Evolutionary conservation across 1,140 invertebrate species (phyloP), one percentile per base, ranked within the genome.

Genomic region (Aphelinus certus): DNA sequence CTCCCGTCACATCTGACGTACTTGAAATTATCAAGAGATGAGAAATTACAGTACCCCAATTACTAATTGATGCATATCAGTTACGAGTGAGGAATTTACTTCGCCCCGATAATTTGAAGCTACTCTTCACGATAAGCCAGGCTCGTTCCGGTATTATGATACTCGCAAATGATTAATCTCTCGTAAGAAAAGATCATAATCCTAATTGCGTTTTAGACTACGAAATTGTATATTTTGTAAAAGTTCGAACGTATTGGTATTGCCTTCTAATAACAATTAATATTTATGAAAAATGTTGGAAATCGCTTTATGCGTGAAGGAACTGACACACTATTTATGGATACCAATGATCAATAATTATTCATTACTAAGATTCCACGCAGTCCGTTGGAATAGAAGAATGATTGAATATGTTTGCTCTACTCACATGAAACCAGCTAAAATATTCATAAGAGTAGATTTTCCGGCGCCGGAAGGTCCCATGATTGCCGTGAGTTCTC

Each of bases 401-500:
- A 55, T 55, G 10, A 7, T 7, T 10, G 53, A 55, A 26, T 26
- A 26, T 26, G 26, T 0, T 26, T 26, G 26, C 53, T 7, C 3
- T n/a, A 60, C 89, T 90, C 86, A 93, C 92, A 88, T 91, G 80
- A 93, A 94, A 71, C 93, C 94, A 6, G 93, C 91, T 55, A 95
- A 84, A 74, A 95, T 92, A 79, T 95, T 93, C 73, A 95, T 89
- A 26, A 95, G 86, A 0, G 95, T 95, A 26, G 93, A 94, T 85
- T 97, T 97, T 42, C 95, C 95, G 46, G 95, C 94, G 4, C 95
- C 95, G 0, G 94, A 95, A 0, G 95, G 95, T 9, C 95, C 94
- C 93, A 95, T 95, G 68, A 94, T 94, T 48, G 93, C 94, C 1
- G 93, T 93, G 70, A 95, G 82, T 89, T 93, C 90, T 1, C 92